Conservation (phyloP, 2,797 vertebrate species). For the Enteromius fasciolatus region DNA sequence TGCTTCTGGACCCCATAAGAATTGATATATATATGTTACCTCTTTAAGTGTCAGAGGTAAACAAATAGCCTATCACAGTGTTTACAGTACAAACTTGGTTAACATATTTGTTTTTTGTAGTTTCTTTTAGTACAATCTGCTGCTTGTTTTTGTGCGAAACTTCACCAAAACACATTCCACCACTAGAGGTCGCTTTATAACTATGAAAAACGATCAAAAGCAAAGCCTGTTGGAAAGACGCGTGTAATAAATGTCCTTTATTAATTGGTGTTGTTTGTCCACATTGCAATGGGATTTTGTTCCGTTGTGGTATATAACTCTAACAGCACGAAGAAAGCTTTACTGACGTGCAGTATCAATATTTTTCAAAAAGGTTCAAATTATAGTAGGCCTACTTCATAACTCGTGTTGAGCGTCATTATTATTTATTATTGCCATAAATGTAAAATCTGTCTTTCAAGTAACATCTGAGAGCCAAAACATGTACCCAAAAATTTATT, state of each 20-base stretch:
- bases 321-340: not conserved
- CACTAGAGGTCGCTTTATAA: conserved; percentile 10
- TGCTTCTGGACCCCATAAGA: too few species aligned
- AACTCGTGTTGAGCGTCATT: not conserved
- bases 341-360: not conserved
- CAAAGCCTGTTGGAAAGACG: not conserved
- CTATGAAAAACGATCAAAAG: not conserved
- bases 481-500: not conserved
- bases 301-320: not conserved
- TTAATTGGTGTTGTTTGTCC: not conserved
- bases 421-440: not conserved
- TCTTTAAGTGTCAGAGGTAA: too few species aligned
- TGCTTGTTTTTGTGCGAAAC: not conserved
- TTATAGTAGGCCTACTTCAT: not conserved
- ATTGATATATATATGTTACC: too few species aligned
- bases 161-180: not conserved
- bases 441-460: not conserved
- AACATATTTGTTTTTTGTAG: not conserved
- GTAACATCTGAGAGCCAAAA: not conserved
- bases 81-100: not conserved
- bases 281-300: not conserved
- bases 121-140: not conserved
- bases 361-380: not conserved
- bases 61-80: too few species aligned
- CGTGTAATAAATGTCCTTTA: not conserved